phyloP scores from a whole-genome alignment of 2,113 vertebrate genomes.

The Procavia capensis region DNA sequence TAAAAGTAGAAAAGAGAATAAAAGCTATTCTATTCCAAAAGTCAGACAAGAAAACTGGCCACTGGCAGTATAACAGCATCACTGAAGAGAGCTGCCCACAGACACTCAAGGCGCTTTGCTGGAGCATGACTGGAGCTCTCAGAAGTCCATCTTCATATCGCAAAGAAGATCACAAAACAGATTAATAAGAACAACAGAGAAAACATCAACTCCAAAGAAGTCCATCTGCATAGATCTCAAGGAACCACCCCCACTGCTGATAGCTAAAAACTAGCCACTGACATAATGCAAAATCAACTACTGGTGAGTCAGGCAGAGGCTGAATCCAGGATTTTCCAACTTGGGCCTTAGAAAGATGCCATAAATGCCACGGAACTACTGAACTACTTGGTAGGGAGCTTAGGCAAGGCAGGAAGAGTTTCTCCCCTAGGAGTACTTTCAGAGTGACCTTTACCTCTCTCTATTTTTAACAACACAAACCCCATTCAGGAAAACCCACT shows the following conservation, averaged over 20 bases:
- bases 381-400: not conserved
- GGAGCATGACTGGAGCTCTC: too few species aligned
- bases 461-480: slow-evolving; percentile 45
- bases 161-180: too few species aligned
- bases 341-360: not conserved
- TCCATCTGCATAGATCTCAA: not conserved
- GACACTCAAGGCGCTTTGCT: not conserved
- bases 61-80: not conserved
- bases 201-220: too few species aligned
- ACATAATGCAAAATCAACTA: not conserved
- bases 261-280: not conserved
- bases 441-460: slow-evolving; percentile 18
- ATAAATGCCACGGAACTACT: not conserved
- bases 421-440: slow-evolving; percentile 46
- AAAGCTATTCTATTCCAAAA: slow-evolving; percentile 29
- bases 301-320: not conserved
- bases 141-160: not conserved
- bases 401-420: not conserved
- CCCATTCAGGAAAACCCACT: slow-evolving; percentile 26
- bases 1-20: not conserved
- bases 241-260: not conserved
- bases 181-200: too few species aligned
- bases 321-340: not conserved
- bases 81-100: not conserved
- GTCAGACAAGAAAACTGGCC: not conserved